Base-by-base conservation (phyloP, 37 sponge, comb jelly and placozoan species). In the Bolinopsis microptera region DNA sequence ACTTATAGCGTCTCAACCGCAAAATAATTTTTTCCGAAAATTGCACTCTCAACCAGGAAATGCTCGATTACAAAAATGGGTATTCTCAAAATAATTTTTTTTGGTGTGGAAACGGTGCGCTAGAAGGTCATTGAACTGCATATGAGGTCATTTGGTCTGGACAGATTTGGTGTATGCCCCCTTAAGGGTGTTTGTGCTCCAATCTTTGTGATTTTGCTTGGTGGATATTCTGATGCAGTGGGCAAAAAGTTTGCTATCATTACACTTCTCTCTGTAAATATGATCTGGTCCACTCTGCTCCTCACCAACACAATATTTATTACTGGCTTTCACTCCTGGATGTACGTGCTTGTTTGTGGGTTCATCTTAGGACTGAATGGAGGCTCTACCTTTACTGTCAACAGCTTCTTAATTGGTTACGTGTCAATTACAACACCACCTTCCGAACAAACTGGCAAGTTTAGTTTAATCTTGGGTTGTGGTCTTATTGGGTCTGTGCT, bases 161-260 rank as follows among this genome's bases (percentile, higher is more conserved):
- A n/a, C n/a, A n/a, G n/a, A n/a, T n/a, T n/a, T n/a, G n/a, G n/a
- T n/a, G n/a, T n/a, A n/a, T n/a, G n/a, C n/a, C n/a, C n/a, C n/a
- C n/a, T n/a, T n/a, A n/a, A 32, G 83, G 83, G 83, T 5, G 23
- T 80, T 35, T 38, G 31, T 8, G 83, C 83, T 24, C 83, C 83
- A 32, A 13, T 80, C 8, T 80, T 80, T 35, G 83, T 80, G 27
- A 35, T 80, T 80, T 3, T 23, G 3, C 33, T 80, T 32, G 83
- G 83, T 35, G 83, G 38, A 5, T 13, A 35, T 13, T 32, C 83
- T 0, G 83, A 80, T 33, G 38, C 35, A 35, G 9, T 80, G 5
- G 83, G 83, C 13, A 32, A 80, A 23, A 80, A 33, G 35, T 36
- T 80, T 80, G 38, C 37, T 36, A 27, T 80, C 35, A 35, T 80